A percentile compares a stretch with the other conserved stretches of the same genome.
phyloP scores from a whole-genome alignment of 2,113 vertebrate genomes.

The Zosterops japonicus region DNA sequence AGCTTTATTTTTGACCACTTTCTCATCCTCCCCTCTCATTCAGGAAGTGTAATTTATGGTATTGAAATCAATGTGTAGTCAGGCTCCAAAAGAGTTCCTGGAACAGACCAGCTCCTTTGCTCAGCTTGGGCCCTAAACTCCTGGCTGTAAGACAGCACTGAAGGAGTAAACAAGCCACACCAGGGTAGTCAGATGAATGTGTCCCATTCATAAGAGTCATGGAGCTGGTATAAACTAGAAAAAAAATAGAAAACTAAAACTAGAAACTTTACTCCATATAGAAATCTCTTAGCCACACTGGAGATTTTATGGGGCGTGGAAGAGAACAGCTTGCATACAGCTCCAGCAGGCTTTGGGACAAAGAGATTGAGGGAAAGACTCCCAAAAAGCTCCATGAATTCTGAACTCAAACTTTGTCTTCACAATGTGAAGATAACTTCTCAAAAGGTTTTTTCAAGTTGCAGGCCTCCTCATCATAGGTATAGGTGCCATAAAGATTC shows the following conservation, averaged over 20 bases:
- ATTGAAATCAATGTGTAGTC: neutral
- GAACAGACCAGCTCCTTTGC: neutral
- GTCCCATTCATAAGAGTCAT: neutral
- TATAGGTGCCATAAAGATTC: neutral
- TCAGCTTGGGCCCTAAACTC: neutral
- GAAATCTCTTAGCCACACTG: neutral
- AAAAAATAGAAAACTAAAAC: neutral
- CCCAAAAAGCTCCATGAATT: neutral
- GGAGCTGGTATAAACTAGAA: neutral
- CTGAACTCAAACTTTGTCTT: neutral
- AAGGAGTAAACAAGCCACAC: neutral
- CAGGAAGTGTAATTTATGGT: conserved; percentile 22
- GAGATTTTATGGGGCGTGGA: neutral
- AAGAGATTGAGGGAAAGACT: neutral
- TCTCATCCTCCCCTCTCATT: neutral
- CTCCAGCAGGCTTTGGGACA: neutral
- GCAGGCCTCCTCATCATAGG: neutral
- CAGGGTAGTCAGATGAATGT: neutral
- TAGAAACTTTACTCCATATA: neutral
- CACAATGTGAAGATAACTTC: neutral
- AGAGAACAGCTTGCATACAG: neutral
- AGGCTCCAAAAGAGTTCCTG: neutral
- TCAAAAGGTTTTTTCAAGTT: neutral
- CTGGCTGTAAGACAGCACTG: neutral
- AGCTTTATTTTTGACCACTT: conserved; percentile 11